Evolutionary conservation across 1,140 invertebrate genomes (phyloP), one percentile per base, ranked within the genome.

Genomic region (Drosophila seguyi): DNA sequence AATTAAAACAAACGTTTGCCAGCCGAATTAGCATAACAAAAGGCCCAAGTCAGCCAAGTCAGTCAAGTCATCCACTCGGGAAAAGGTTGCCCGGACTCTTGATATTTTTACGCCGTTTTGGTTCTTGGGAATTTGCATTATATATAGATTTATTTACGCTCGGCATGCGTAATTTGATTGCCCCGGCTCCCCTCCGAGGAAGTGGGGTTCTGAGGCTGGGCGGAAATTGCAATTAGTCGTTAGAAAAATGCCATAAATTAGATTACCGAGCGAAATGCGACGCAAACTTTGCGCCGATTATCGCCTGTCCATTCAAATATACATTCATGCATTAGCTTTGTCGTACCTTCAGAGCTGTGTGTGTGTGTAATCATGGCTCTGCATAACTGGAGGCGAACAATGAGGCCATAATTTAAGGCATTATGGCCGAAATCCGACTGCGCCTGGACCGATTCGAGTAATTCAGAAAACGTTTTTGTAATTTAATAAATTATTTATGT

Each of bases 1-100:
- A 90, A 90, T 90, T 90, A 90, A 90, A 90, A 85, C 81, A 90
- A 90, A 90, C 86, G 85, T 84, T 88, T 88, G 83, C 81, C 62
- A 61, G 75, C 44, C 58, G 62, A 85, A 90, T 90, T 90, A 90
- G 66, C 85, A 90, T 90, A 90, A 90, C 85, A 90, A 90, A 85
- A 73, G 76, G 52, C 42, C 47, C 59, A 73, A 73, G 52, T 63
- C 74, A 78, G 67, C 45, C 81, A 75, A 68, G 57, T 63, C 74
- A 71, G 68, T 71, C 66, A 73, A 86, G 82, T 73, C 79, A 79
- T 75, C 75, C 68, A 71, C 66, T 60, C 67, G 60, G 66, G 77
- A 29, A 69, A 83, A 77, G 80, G 68, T 72, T 45, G 63, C 60
- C 73, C 62, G 77, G 75, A 78, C 73, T 84, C 67, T 63, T 65